Base-by-base conservation (phyloP, 2,113 vertebrate genomes). In the Myotis yumanensis region DNA sequence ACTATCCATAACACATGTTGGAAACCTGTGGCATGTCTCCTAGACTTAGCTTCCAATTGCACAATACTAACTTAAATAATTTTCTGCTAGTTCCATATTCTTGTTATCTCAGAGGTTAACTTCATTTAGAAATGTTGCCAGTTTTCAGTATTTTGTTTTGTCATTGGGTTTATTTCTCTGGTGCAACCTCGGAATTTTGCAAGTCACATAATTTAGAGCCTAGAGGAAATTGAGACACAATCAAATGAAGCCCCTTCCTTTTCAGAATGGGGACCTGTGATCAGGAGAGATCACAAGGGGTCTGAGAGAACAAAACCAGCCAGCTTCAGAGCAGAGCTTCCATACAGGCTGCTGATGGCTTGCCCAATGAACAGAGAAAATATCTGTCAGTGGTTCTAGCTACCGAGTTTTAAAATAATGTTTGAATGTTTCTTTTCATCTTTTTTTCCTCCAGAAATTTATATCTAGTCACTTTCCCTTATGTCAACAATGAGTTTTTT, bases 381-480 rank as follows among this genome's bases (percentile, higher is more conserved):
- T 3, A 93, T 76, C 8, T 59, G n/a, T 71, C 86, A 80, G n/a
- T 30, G 23, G 18, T 59, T 43, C 69, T 62, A 73, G 69, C 30
- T 46, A 40, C 10, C 1, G 5, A 59, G n/a, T 71, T 92, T 59
- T 59, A 93, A 85, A 51, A 54, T 22, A 85, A 88, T 62, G 57
- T 79, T 32, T 64, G 14, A 15, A 40, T 0, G 7, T 20, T 82
- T 68, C 17, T 25, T 92, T 75, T 82, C 37, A 81, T 57, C n/a
- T 87, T 51, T 69, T 40, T 43, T 76, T 66, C 16, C 25, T 4
- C 68, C 32, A 69, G 25, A 57, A 40, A 2, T 72, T 86, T 91
- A 62, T 91, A 62, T 92, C 52, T 85, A 52, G 25, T 86, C 43
- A 64, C 43, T 94, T 92, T 59, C 23, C 72, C 15, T 90, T 77